Base-by-base conservation (phyloP, 2,888 invertebrate genomes). In the Trilocha varians region DNA sequence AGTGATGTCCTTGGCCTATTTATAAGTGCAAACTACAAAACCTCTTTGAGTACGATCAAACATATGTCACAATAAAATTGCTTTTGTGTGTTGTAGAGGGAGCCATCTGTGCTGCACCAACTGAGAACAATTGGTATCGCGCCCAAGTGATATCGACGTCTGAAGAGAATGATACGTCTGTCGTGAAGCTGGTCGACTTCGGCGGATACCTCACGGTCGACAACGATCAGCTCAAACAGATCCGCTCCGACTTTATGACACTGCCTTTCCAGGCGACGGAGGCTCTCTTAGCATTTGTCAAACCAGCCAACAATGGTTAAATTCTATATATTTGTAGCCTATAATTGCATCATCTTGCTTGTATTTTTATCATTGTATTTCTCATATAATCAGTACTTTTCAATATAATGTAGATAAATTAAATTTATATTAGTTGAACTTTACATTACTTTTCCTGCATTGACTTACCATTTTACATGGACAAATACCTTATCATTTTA, bases 181-280 rank as follows among this genome's bases (percentile, higher is more conserved):
- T 95, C 51, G 91, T 98, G 43, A 93, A 93, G 78, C 92, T 96
- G 71, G 91, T 99, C 39, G 99, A 99, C 85, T 96, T 96, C 63
- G 99, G 99, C 38, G 99, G 99, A 39, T 99, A 94, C 76, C 90
- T 92, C 63, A 89, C 89, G 45, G 89, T 97, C 42, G 90, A 91
- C 57, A 91, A 92, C 55, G 87, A 89, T 42, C 88, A 90, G 53
- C 89, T 99, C 66, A 91, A 95, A 68, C 97, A 98, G 86, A 97
- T 99, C 56, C 90, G 97, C 59, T 92, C 92, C 41, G 98, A 99
- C 80, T 98, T 97, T 75, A 92, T 98, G 89, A 88, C 91, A 44
- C 87, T 98, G 73, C 99, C 99, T 41, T 99, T 99, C 90, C 98
- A 99, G 89, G 96, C 98, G 44, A 93, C 95, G 38, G 99, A 99